Base-by-base conservation (phyloP, 1,140 invertebrate species). In the Tetraneura akinire region DNA sequence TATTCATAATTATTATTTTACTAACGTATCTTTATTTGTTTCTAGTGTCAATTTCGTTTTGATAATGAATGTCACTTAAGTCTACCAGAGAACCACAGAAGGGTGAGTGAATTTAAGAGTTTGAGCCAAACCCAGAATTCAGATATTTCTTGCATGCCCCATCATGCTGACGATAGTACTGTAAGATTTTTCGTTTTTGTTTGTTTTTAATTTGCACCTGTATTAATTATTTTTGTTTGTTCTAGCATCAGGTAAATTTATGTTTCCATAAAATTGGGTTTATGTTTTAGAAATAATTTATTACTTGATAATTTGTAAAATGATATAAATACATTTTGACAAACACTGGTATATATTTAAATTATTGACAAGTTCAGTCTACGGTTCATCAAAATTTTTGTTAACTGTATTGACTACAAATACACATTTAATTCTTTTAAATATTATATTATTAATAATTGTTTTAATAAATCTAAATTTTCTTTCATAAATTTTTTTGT, bases 21-120 rank as follows among this genome's bases (percentile, higher is more conserved):
- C 14, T 42, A 57, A 66, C 42, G 37, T 45, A 13, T 9, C 21
- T 21, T 66, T 21, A 62, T 60, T 51, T 81, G 14, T 81, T 83
- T 83, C 45, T 90, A 98, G 96, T 97, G 95, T 90, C 96, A 98
- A 88, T 98, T 98, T 89, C 92, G 96, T 85, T 98, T 98, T 90
- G 96, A 97, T 89, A 98, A 97, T 89, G 97, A 98, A 89, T 96
- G 94, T 89, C 93, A 95, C 88, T 90, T 96, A 87, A 94, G 93
- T 89, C 90, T 97, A 85, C 94, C 94, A 86, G 95, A 97, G 88
- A 95, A 95, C 89, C 93, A 96, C 88, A 94, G 94, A 91, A 90
- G 94, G 93, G 94, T 96, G 92, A 95, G 93, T 94, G 89, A 78
- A 47, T 78, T 78, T 78, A 78, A 89, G 45, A 62, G 47, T 45